A percentile compares a stretch with the other conserved stretches of the same genome.
phyloP scores from a whole-genome alignment of 2,797 vertebrate species.

The Dryobates pubescens region DNA sequence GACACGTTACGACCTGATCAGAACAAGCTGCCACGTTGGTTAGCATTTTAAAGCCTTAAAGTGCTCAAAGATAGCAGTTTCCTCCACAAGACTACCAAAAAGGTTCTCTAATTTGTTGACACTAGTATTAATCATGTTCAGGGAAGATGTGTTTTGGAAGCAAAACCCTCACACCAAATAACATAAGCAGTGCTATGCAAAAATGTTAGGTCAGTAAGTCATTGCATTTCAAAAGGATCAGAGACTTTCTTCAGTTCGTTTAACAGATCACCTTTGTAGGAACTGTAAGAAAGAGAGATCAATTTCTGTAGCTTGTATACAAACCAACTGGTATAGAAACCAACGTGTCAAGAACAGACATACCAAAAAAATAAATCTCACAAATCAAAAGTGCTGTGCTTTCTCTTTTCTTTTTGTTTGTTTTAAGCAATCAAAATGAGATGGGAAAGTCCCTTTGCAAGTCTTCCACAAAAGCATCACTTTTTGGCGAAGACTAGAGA shows the following conservation, averaged over 20 bases:
- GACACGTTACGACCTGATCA: slow-evolving; percentile 63
- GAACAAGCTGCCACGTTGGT: slow-evolving; percentile 73
- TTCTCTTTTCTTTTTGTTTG: slow-evolving; percentile 58
- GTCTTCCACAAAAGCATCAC: slow-evolving; percentile 72
- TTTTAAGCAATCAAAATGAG: slow-evolving; percentile 57
- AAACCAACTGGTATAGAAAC: slow-evolving; percentile 71
- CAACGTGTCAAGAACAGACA: slow-evolving; percentile 76
- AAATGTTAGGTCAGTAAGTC: slow-evolving; percentile 62
- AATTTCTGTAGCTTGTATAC: slow-evolving; percentile 60
- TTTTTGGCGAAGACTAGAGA: slow-evolving; percentile 69
- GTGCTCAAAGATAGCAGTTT: slow-evolving; percentile 75
- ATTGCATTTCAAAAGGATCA: slow-evolving; percentile 66
- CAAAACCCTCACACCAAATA: slow-evolving; percentile 70
- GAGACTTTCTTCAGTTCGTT: slow-evolving; percentile 65
- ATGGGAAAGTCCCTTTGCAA: slow-evolving; percentile 73
- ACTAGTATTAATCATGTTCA: slow-evolving; percentile 44
- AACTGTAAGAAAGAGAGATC: slow-evolving; percentile 69
- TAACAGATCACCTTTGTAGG: slow-evolving; percentile 62
- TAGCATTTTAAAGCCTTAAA: slow-evolving; percentile 76
- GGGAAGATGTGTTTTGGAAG: slow-evolving; percentile 70
- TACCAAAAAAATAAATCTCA: slow-evolving; percentile 44
- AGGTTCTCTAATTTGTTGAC: slow-evolving; percentile 64
- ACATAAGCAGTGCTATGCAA: slow-evolving; percentile 65
- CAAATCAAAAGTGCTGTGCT: slow-evolving; percentile 81
- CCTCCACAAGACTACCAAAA: slow-evolving; percentile 64